Conservation (phyloP, 2,113 vertebrate genomes). For the Calonectris borealis region DNA sequence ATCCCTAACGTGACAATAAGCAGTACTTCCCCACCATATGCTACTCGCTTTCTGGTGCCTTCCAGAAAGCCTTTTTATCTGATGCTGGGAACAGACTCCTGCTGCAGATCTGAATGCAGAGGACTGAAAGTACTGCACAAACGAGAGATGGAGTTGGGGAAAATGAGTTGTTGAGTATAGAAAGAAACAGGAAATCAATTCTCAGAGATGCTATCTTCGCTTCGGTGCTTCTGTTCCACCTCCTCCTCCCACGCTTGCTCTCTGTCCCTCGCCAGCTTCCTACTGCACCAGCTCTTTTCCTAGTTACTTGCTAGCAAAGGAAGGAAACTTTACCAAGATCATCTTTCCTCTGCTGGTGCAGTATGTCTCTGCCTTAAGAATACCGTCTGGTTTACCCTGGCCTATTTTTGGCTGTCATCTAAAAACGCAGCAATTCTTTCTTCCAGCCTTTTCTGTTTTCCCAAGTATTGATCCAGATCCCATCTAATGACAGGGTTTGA, state of each 20-base stretch:
- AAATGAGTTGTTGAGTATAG: background rate
- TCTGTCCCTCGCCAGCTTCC: background rate
- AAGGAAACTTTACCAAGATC: background rate
- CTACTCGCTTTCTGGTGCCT: background rate
- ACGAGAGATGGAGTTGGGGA: background rate
- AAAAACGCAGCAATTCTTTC: background rate
- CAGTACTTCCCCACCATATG: background rate
- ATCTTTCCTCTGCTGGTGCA: background rate
- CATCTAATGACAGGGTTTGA: background rate
- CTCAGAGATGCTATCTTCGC: background rate
- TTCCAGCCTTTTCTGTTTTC: background rate
- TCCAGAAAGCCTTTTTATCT: constrained; percentile 37
- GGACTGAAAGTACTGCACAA: background rate
- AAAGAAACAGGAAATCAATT: constrained; percentile 20
- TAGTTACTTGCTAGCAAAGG: background rate
- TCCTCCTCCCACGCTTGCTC: background rate
- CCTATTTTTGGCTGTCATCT: background rate
- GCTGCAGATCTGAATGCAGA: background rate
- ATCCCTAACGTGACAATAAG: background rate
- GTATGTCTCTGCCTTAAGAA: background rate
- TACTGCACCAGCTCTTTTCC: background rate
- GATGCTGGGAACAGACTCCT: background rate
- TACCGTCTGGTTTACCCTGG: background rate
- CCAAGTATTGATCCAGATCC: background rate
- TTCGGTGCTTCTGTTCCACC: background rate